These are phyloP conservation scores for Habropoda laboriosa DNA, from an alignment of 1,140 invertebrate species.

Conservation along the genomic window DNA sequence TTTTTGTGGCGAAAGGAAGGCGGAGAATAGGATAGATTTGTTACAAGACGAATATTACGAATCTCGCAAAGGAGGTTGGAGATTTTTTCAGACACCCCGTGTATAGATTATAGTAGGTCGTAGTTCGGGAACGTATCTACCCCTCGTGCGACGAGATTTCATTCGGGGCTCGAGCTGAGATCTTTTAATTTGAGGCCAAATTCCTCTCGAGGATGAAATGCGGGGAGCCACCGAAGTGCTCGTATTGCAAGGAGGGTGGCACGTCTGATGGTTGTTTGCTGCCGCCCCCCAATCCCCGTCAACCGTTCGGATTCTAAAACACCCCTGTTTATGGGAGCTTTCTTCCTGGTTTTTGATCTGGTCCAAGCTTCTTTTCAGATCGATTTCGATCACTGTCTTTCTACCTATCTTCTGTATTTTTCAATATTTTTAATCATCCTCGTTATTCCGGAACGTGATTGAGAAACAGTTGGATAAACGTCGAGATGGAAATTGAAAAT, in stretches of 20 bases:
- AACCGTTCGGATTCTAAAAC: constrained; percentile 72
- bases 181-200: constrained; percentile 82
- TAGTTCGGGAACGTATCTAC: constrained; percentile 65
- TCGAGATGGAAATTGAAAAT: neutral
- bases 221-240: constrained; percentile 72
- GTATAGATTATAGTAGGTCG: constrained; percentile 62
- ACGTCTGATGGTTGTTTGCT: constrained; percentile 68
- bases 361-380: constrained; percentile 9
- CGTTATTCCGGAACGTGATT: too few relatives aligned
- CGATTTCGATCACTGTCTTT: neutral
- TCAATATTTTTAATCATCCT: too few relatives aligned
- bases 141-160: constrained; percentile 69
- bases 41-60: too few relatives aligned
- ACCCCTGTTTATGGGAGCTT: constrained; percentile 62
- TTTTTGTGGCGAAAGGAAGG: too few relatives aligned
- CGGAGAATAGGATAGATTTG: too few relatives aligned
- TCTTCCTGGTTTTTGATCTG: constrained; percentile 49
- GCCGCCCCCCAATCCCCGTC: constrained; percentile 44
- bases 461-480: neutral
- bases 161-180: constrained; percentile 75
- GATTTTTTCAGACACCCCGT: constrained; percentile 57
- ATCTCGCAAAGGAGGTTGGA: neutral
- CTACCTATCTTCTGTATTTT: too few relatives aligned
- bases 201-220: constrained; percentile 80
- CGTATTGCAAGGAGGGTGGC: constrained; percentile 66